Base-by-base conservation (phyloP, 92 coral and sea anemone species). In the Chrysogorgia sp. region DNA sequence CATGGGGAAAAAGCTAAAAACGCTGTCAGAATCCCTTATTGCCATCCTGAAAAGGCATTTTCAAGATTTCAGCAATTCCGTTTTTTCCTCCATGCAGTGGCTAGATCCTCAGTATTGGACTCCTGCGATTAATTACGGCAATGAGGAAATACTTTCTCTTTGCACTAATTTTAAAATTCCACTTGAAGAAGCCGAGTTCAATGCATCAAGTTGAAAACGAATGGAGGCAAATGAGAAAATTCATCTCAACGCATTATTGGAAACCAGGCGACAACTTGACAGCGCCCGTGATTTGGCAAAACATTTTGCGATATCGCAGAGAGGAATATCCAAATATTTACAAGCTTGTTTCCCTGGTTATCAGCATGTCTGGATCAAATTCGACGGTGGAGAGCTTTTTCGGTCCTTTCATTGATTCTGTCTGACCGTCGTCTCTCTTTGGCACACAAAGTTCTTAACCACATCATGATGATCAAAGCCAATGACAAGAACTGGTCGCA, bases 321-420 rank as follows among this genome's bases (percentile, higher is more conserved):
- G n/a, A n/a, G n/a, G n/a, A n/a, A n/a, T n/a, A n/a, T n/a, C n/a
- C n/a, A n/a, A n/a, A n/a, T n/a, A n/a, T n/a, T n/a, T n/a, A n/a
- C n/a, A n/a, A n/a, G n/a, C n/a, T n/a, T n/a, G n/a, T n/a, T n/a
- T n/a, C n/a, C n/a, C n/a, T n/a, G n/a, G n/a, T n/a, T n/a, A n/a
- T n/a, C 59, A 52, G 59, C 59, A 52, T 52, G 59, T 52, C 59
- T 17, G 59, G 59, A 23, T 52, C 59, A 17, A 52, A 52, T 52
- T 52, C 59, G 26, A 52, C 59, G 21, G 59, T 52, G 6, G 59
- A 52, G 26, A 52, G n/a, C n/a, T n/a, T n/a, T n/a, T n/a, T n/a
- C n/a, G n/a, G n/a, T n/a, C n/a, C n/a, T n/a, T n/a, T n/a, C 59
- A 52, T 52, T 20, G 4, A 52, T 52, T 20, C 17, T 52, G 59